Base-by-base conservation (phyloP, 1,140 invertebrate genomes). In the Cylas formicarius region DNA sequence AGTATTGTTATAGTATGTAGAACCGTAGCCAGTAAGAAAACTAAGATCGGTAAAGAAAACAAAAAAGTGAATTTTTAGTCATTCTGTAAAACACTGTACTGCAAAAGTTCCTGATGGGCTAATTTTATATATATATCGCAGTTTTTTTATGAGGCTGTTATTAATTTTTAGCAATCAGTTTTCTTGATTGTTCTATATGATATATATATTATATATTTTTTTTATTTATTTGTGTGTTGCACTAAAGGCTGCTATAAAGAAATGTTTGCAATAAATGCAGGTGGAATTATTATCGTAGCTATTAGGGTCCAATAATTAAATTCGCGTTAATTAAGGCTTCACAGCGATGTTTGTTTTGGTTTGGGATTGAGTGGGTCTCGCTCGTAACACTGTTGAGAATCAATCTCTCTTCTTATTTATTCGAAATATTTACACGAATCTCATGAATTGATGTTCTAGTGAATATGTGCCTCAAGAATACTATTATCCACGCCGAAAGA, bases 1-100 rank as follows among this genome's bases (percentile, higher is more conserved):
- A 65, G 61, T 62, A 66, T 63, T 63, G 61, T 63, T 60, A 61
- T 57, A 57, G 57, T 56, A 67, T 62, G 62, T 69, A 68, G 67
- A 50, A 62, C 57, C 23, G 23, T 69, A 70, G 61, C 49, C 46
- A 62, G 58, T 52, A 63, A 56, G 51, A 49, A 20, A 20, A 20
- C 20, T 10, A 36, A 36, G 23, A 9, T 36, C 18, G 33, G 33
- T 36, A 18, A 36, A 21, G 23, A 31, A 7, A 31, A 5, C 18
- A 31, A 31, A 5, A 31, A 31, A 31, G 18, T 5, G 18, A 11
- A 31, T 13, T 11, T 16, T 17, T n/a, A n/a, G n/a, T n/a, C n/a
- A n/a, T n/a, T n/a, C n/a, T n/a, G n/a, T 2, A 16, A 33, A 14
- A 2, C 20, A 36, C 20, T 18, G n/a, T 11, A 36, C 6, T 36